A percentile compares a stretch with the other conserved stretches of the same genome.
phyloP scores from a whole-genome alignment of 2,113 vertebrate species.

The Nesospiza acunhae region DNA sequence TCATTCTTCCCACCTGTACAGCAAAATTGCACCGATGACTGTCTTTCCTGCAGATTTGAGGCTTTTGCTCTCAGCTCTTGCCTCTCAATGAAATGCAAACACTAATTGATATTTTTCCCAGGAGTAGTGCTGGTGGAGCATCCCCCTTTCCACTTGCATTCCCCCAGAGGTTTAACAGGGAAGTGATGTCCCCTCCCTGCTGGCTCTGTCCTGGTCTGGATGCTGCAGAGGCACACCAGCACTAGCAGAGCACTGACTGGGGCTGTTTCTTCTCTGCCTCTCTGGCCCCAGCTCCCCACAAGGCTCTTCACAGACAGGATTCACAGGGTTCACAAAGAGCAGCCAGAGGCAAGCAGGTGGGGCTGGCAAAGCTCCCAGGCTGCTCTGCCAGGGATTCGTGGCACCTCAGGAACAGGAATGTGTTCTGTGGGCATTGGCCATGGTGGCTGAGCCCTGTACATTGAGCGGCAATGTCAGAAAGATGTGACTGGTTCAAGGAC shows the following conservation, averaged over 20 bases:
- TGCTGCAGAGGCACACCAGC: not conserved
- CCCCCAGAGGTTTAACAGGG: not conserved
- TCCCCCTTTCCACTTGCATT: not conserved
- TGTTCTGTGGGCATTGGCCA: not conserved
- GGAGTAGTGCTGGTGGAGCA: not conserved
- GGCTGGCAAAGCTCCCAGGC: not conserved
- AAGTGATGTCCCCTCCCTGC: accelerated
- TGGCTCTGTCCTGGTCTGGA: not conserved
- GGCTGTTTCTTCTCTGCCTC: not conserved
- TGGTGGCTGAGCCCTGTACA: not conserved
- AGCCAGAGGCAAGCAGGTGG: accelerated
- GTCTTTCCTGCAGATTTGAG: not conserved
- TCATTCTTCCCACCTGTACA: too few relatives aligned
- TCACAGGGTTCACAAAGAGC: not conserved
- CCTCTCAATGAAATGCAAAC: not conserved
- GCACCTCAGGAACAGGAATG: accelerated
- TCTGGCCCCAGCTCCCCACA: not conserved
- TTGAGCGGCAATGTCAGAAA: not conserved
- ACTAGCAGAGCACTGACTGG: not conserved
- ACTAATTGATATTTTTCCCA: not conserved
- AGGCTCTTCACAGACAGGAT: not conserved
- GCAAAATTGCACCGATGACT: too few relatives aligned
- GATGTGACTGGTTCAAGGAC: not conserved
- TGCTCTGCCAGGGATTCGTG: not conserved
- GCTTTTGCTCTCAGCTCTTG: not conserved